Evolutionary conservation across 2,113 vertebrate species (phyloP).

Genomic region (Zosterops lateralis): DNA sequence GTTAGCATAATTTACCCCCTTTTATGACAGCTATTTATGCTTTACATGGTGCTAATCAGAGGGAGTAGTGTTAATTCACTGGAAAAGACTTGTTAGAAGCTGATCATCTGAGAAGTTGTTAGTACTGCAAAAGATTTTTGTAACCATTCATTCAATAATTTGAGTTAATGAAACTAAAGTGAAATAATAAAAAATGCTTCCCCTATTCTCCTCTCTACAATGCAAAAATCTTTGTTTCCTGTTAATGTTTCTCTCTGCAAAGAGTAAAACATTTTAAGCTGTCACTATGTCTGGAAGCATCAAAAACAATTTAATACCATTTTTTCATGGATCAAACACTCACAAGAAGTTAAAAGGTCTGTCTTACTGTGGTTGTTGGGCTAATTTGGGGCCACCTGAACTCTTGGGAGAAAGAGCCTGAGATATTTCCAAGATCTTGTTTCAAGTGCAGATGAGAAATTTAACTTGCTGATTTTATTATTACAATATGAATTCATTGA

Average conservation of each 20-base stretch:
- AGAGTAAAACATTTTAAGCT: not conserved
- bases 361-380: not conserved
- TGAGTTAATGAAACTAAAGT: not conserved
- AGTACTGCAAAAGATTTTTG: not conserved
- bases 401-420: not conserved
- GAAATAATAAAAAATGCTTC: not conserved
- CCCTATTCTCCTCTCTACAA: not conserved
- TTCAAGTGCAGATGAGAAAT: not conserved
- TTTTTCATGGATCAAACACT: not conserved
- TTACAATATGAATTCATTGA: not conserved
- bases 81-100: not conserved
- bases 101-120: not conserved
- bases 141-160: not conserved
- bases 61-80: not conserved
- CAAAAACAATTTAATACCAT: not conserved
- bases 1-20: rapidly evolving
- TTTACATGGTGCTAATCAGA: not conserved
- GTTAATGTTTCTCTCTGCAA: not conserved
- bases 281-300: not conserved
- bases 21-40: not conserved
- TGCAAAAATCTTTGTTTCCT: not conserved
- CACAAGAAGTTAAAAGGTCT: not conserved
- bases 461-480: not conserved
- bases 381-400: not conserved
- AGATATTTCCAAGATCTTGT: not conserved